phyloP scores from a whole-genome alignment of 2,888 invertebrate species.

The Philereme transversata region DNA sequence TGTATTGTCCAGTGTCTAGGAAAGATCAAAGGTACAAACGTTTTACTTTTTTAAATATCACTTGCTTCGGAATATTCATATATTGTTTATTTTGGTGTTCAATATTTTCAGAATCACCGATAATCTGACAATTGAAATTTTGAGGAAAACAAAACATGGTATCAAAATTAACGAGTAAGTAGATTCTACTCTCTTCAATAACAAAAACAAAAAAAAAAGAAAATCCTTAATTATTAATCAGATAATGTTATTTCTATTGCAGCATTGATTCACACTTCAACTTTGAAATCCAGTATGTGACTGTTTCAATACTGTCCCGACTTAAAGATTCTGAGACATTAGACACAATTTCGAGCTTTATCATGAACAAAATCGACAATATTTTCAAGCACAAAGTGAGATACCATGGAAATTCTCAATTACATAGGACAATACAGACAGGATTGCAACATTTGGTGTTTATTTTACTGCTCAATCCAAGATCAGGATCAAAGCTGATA shows the following conservation, averaged over 20 bases:
- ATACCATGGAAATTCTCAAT: slow-evolving; percentile 71
- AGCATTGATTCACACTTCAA: slow-evolving; percentile 60
- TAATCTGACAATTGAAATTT: slow-evolving; percentile 56
- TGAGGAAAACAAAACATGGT: slow-evolving; percentile 50
- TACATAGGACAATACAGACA: slow-evolving; percentile 63
- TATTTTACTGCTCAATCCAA: slow-evolving; percentile 52
- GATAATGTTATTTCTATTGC: slow-evolving; percentile 39
- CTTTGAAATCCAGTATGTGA: slow-evolving; percentile 61
- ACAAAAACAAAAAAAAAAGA: neutral
- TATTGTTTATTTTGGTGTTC: slow-evolving; percentile 1
- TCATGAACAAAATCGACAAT: slow-evolving; percentile 59
- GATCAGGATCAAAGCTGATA: slow-evolving; percentile 40
- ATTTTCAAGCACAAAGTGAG: slow-evolving; percentile 65
- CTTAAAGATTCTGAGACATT: slow-evolving; percentile 52
- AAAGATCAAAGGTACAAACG: slow-evolving; percentile 81
- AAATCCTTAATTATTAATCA: neutral
- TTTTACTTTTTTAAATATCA: neutral
- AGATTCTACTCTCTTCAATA: neutral
- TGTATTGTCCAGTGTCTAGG: slow-evolving; percentile 75
- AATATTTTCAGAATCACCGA: slow-evolving; percentile 63
- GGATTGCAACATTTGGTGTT: slow-evolving; percentile 65
- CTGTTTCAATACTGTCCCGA: slow-evolving; percentile 54
- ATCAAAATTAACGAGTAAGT: slow-evolving; percentile 51
- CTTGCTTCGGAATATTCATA: neutral
- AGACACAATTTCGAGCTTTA: slow-evolving; percentile 49